These are phyloP conservation scores for Rhagonycha fulva DNA, from an alignment of 2,888 invertebrate species.

Conservation along the genomic window DNA sequence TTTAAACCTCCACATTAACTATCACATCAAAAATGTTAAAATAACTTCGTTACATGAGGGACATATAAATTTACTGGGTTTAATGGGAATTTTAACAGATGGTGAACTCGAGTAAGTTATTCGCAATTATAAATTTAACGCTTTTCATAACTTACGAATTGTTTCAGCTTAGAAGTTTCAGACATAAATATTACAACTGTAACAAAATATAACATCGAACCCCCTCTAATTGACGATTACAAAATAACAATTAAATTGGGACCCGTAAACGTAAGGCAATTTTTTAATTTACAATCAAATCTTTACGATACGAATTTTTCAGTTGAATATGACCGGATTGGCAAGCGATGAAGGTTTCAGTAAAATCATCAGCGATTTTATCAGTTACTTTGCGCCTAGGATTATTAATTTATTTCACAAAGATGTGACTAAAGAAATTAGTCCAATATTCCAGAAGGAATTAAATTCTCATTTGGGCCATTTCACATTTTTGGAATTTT, in stretches of 20 bases:
- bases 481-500: background rate
- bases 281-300: background rate
- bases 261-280: background rate
- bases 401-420: background rate
- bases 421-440: conserved; percentile 5
- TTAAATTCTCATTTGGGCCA: conserved; percentile 1
- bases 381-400: background rate
- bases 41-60: background rate
- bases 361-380: background rate
- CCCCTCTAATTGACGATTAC: conserved; percentile 1
- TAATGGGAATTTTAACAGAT: background rate
- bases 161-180: background rate
- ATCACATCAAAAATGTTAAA: background rate
- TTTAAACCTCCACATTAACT: background rate
- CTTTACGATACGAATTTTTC: background rate
- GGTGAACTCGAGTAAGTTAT: conserved; percentile 6
- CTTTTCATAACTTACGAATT: background rate
- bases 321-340: background rate
- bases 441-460: conserved; percentile 11
- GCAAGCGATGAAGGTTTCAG: conserved; percentile 16
- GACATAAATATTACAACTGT: background rate
- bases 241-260: background rate
- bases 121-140: background rate
- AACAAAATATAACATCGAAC: background rate
- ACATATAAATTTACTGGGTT: background rate